Base-by-base conservation (phyloP, 1,140 invertebrate genomes). In the Lanistes nyassanus region DNA sequence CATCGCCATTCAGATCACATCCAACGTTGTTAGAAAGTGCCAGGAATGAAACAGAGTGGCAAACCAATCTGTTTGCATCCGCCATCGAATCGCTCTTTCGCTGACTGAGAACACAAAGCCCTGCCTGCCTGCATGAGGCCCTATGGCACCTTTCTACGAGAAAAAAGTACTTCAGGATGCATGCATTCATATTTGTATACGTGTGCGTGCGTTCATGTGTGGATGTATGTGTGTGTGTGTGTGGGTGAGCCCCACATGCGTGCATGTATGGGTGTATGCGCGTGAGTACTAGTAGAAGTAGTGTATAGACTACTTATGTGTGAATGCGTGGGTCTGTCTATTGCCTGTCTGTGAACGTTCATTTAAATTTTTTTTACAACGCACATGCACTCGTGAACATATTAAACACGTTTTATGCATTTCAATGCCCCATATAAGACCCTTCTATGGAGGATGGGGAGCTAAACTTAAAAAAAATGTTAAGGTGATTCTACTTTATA, bases 61-160 rank as follows among this genome's bases (percentile, higher is more conserved):
- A 60, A n/a, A 31, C 56, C 56, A 60, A 64, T 64, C 62, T 64
- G 62, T 64, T 64, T 64, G 62, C 62, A 64, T 64, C 62, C 62
- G 62, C 31, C 31, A 64, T 29, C 36, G 62, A 64, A 31, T 60
- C 62, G 5, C 62, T 9, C 29, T 34, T 36, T 64, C 62, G 62
- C 56, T 16, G 62, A 31, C 36, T 64, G 19, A 7, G 19, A 34
- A 64, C 29, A 64, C 62, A 64, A 64, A 64, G 62, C n/a, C 9
- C 42, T 13, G 42, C 19, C 42, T 13, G 42, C 19, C 42, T 9
- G 42, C 42, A 47, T 47, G 9, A 47, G 42, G 42, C 42, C 19
- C n/a, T 9, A 47, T 47, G 42, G 42, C 42, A 47, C 42, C 42
- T 47, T 16, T n/a, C n/a, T n/a, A n/a, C n/a, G n/a, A n/a, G n/a